Evolutionary conservation across 2,797 vertebrate species (phyloP), one percentile per base, ranked within the genome.

Genomic region (Ambastaia sidthimunki): DNA sequence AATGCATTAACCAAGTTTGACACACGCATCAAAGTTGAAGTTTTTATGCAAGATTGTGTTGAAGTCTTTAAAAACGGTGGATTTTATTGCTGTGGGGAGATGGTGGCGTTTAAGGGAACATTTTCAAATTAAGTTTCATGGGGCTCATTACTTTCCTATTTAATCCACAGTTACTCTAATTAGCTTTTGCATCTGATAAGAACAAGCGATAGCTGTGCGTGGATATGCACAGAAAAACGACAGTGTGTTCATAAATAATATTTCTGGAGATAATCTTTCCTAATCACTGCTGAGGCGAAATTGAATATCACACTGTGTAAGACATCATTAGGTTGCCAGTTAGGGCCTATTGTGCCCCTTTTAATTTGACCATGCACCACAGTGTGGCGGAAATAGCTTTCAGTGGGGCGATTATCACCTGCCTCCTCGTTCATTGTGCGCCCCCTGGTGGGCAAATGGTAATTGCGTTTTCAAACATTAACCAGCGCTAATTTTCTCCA

Each of bases 281-380:
- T 80, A 80, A 80, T 72, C 52, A 66, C 73, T 47, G 77, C 78
- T 68, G 73, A 74, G 82, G 16, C 28, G 7, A 76, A 83, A 83
- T 75, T 83, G 73, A 83, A 76, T 80, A 70, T 66, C 77, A 76
- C 78, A 80, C 78, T 76, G 78, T 73, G 74, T 65, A 73, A 76
- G 50, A 76, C 78, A 60, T 69, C 74, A 76, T 68, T 71, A 80
- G 70, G 67, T 52, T 72, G 72, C 68, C 73, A 66, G 66, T 70
- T 75, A 72, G 67, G 74, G 81, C 76, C 76, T 67, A 80, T 71
- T 76, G 62, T 54, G 65, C 76, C 60, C 11, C 25, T 62, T 69
- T 69, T 77, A 77, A 77, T 77, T 77, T 59, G 54, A 44, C 65
- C 66, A 55, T 77, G 65, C 52, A 59, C 59, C 81, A 68, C n/a